Evolutionary conservation across 2,888 invertebrate species (phyloP).

Genomic region (Acronicta leporina): DNA sequence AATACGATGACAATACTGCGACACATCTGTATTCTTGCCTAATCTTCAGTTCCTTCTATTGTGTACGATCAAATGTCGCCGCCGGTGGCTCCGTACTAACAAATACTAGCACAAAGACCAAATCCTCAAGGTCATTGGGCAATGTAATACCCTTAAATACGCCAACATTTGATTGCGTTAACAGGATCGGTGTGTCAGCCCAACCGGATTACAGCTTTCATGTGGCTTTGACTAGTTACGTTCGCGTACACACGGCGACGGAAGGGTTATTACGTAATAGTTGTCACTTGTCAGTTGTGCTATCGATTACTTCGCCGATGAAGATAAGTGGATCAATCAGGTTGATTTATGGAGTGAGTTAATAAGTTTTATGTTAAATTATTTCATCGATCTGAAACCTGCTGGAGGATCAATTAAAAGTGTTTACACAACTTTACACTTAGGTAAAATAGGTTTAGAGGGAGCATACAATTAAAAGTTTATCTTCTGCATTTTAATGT

Average conservation of each 20-base stretch:
- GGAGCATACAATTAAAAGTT: not conserved
- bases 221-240: conserved; percentile 43
- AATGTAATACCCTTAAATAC: too few relatives aligned
- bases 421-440: conserved; percentile 3
- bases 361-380: conserved; percentile 27
- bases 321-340: conserved; percentile 40
- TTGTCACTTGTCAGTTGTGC: conserved; percentile 36
- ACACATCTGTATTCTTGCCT: too few relatives aligned
- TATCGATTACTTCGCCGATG: conserved; percentile 29
- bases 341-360: conserved; percentile 26
- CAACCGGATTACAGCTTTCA: conserved; percentile 49
- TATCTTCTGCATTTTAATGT: not conserved
- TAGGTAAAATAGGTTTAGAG: not conserved
- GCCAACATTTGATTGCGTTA: conserved; percentile 52
- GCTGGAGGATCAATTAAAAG: conserved; percentile 21
- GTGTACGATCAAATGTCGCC: too few relatives aligned
- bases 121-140: too few relatives aligned
- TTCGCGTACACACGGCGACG: conserved; percentile 24
- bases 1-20: too few relatives aligned
- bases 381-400: conserved; percentile 16
- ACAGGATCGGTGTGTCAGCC: conserved; percentile 45
- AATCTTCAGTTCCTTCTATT: too few relatives aligned
- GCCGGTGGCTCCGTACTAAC: too few relatives aligned
- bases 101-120: too few relatives aligned
- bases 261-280: conserved; percentile 46